phyloP scores from a whole-genome alignment of 1,140 invertebrate species.

The Heliconius hermathena region DNA sequence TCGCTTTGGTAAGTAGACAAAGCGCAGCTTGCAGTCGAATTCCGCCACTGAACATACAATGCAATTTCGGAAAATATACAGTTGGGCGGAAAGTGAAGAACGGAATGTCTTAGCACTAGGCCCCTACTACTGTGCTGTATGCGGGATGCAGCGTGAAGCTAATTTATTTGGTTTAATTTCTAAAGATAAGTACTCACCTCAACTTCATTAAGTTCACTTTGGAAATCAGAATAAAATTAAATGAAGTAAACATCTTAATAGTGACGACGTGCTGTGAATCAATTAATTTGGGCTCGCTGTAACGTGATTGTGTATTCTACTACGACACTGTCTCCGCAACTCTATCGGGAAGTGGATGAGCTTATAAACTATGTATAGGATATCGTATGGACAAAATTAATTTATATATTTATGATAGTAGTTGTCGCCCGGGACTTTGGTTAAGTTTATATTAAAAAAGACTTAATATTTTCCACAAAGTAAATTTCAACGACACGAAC shows the following conservation, averaged over 20 bases:
- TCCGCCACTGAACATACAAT: too few species aligned
- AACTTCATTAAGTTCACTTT: not conserved
- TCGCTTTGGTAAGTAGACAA: too few species aligned
- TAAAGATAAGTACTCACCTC: not conserved
- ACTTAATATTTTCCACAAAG: too few species aligned
- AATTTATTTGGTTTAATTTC: too few species aligned
- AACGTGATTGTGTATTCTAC: not conserved
- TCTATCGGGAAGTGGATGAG: not conserved
- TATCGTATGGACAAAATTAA: not conserved
- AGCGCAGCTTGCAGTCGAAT: too few species aligned
- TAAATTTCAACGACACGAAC: not conserved
- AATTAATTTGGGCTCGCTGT: not conserved
- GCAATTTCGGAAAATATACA: too few species aligned
- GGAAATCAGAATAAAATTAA: not conserved
- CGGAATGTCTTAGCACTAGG: too few species aligned
- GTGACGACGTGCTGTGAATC: not conserved
- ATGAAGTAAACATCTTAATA: not conserved
- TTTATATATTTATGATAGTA: not conserved
- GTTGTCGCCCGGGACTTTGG: too few species aligned
- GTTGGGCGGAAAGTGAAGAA: too few species aligned
- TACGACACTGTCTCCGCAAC: not conserved
- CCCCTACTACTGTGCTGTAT: too few species aligned
- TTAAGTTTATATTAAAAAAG: too few species aligned
- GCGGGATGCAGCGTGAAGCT: too few species aligned
- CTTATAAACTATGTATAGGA: not conserved